Conservation (phyloP, 2,113 vertebrate species). For the Tor tambroides region DNA sequence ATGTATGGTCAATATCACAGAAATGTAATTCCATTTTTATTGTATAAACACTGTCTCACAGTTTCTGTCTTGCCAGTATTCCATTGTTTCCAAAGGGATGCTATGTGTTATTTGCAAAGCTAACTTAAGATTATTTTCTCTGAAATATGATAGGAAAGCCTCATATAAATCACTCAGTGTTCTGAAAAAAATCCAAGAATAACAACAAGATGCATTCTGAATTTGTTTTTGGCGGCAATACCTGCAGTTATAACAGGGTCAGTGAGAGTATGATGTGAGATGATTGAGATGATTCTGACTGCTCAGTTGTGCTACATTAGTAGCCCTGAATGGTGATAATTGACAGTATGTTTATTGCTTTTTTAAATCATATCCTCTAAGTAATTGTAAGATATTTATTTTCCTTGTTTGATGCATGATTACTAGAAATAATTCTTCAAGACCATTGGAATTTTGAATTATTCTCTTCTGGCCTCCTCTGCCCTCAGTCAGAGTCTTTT, state of each 20-base stretch:
- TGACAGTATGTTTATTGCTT: background rate
- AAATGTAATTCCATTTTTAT: background rate
- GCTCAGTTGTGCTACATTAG: background rate
- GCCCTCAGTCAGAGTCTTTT: too few species aligned
- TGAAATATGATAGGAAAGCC: background rate
- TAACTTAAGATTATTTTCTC: background rate
- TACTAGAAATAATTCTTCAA: background rate
- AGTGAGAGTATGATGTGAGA: background rate
- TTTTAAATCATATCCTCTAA: background rate
- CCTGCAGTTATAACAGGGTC: background rate
- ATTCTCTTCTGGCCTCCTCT: background rate
- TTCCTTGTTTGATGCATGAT: background rate
- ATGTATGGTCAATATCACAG: slow-evolving; percentile 5
- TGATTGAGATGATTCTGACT: background rate
- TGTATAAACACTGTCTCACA: background rate
- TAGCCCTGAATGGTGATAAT: background rate
- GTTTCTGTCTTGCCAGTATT: background rate
- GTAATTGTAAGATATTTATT: background rate
- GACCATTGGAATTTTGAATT: background rate
- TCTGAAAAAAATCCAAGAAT: too few species aligned
- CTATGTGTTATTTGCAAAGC: background rate
- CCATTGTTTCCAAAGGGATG: background rate
- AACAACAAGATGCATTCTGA: too few species aligned
- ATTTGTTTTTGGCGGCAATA: too few species aligned
- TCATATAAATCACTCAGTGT: background rate